A percentile compares a stretch with the other conserved stretches of the same genome.
phyloP scores from a whole-genome alignment of 2,113 vertebrate genomes.

The Siphamia tubifer region DNA sequence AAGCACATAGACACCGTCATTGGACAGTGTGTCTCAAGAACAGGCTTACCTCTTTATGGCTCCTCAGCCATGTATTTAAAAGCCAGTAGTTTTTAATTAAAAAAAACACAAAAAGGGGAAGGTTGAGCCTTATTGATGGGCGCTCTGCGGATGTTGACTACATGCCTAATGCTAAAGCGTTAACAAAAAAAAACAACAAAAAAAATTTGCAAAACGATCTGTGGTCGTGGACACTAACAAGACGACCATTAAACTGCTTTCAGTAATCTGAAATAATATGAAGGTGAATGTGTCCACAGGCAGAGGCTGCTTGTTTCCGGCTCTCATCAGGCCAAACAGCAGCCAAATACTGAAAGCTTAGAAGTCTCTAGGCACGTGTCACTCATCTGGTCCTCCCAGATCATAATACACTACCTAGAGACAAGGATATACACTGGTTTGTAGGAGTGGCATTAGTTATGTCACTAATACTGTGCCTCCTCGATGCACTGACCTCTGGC shows the following conservation, averaged over 20 bases:
- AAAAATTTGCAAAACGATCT: conserved; percentile 1
- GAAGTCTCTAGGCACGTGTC: conserved; percentile 30
- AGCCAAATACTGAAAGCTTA: conserved; percentile 57
- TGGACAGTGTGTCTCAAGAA: conserved; percentile 38
- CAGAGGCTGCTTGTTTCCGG: background rate
- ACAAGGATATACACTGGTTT: conserved; percentile 76
- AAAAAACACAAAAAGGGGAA: conserved; percentile 48
- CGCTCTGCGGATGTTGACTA: conserved; percentile 16
- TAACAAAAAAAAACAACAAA: background rate
- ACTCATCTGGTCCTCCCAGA: conserved; percentile 23
- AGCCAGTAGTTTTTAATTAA: conserved; percentile 66
- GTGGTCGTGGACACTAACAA: background rate
- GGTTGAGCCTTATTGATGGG: conserved; percentile 7
- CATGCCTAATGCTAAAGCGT: conserved; percentile 20
- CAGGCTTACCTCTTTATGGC: conserved; percentile 65
- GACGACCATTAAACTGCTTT: background rate
- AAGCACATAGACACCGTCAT: conserved; percentile 48
- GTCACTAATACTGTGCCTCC: conserved; percentile 59
- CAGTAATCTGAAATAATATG: background rate
- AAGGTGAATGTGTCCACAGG: conserved; percentile 11
- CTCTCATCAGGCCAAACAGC: background rate
- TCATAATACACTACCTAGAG: conserved; percentile 40
- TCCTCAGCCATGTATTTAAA: conserved; percentile 29
- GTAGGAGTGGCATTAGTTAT: conserved; percentile 62
- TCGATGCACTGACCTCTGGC: conserved; percentile 75